Percentiles rank a stretch among this genome's conserved stretches.
Evolutionary conservation across 2,888 invertebrate species (phyloP).

Genomic region (Ochropleura plecta): DNA sequence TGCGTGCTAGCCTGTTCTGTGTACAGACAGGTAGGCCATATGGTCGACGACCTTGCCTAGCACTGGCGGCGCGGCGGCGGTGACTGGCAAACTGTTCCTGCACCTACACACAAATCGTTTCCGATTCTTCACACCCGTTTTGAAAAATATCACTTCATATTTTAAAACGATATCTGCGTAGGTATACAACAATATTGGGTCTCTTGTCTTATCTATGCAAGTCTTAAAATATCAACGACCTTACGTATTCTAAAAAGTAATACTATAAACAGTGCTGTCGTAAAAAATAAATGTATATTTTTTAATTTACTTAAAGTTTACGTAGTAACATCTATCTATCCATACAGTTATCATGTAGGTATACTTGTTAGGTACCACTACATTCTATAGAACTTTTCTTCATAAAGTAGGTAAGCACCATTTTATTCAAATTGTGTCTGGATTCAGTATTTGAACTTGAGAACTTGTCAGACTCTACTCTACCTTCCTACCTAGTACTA

Average conservation of each 20-base stretch:
- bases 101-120: conserved; percentile 79
- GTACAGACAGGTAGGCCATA: conserved; percentile 80
- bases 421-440: not conserved
- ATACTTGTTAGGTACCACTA: not conserved
- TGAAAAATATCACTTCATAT: conserved; percentile 52
- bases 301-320: conserved; percentile 13
- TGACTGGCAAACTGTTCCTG: conserved; percentile 78
- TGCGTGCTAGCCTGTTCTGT: conserved; percentile 66
- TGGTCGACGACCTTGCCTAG: conserved; percentile 85
- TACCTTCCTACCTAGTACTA: not conserved
- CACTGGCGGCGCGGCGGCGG: conserved; percentile 65
- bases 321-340: not conserved
- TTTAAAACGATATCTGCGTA: conserved; percentile 47
- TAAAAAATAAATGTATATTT: not conserved
- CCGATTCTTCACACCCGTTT: conserved; percentile 73
- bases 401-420: not conserved
- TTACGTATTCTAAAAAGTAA: conserved; percentile 58
- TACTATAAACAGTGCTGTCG: conserved; percentile 4
- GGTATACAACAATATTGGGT: conserved; percentile 56
- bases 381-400: conserved; percentile 8
- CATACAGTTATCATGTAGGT: not conserved
- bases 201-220: conserved; percentile 71
- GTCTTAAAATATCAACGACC: conserved; percentile 70
- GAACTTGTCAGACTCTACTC: not conserved
- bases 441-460: not conserved